These are phyloP conservation scores for Euphonia xanthogaster DNA, from an alignment of 2,797 vertebrate species.

Conservation along the genomic window DNA sequence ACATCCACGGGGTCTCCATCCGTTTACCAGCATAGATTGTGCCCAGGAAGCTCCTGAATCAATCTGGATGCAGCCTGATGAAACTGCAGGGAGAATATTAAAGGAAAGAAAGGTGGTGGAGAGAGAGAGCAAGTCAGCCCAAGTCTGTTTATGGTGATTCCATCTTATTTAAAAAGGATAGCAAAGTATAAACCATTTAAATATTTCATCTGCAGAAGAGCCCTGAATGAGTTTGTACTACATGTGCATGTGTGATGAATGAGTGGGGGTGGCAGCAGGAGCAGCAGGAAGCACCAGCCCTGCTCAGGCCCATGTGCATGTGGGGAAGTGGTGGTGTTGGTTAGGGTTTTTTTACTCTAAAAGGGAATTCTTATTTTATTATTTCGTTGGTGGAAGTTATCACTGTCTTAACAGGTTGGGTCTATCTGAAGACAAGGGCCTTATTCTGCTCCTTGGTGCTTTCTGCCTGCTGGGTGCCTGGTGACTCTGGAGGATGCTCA, in stretches of 20 bases:
- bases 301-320: accelerated
- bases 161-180: background rate
- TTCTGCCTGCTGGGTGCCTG: background rate
- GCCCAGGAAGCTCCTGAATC: background rate
- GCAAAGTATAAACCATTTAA: background rate
- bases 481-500: background rate
- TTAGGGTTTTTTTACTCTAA: background rate
- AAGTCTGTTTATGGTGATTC: background rate
- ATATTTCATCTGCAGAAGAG: background rate
- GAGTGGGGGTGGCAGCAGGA: background rate
- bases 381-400: background rate
- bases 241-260: background rate
- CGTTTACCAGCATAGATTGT: background rate
- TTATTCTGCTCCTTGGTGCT: background rate
- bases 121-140: background rate
- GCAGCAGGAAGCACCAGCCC: background rate
- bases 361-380: background rate
- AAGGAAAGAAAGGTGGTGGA: background rate
- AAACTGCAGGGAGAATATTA: background rate
- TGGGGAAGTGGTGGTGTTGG: background rate
- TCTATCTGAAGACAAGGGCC: background rate
- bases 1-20: background rate
- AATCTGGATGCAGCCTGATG: background rate
- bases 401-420: background rate
- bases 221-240: background rate